Base-by-base conservation (phyloP, 1,140 invertebrate species). In the Drosophila pseudoobscura region DNA sequence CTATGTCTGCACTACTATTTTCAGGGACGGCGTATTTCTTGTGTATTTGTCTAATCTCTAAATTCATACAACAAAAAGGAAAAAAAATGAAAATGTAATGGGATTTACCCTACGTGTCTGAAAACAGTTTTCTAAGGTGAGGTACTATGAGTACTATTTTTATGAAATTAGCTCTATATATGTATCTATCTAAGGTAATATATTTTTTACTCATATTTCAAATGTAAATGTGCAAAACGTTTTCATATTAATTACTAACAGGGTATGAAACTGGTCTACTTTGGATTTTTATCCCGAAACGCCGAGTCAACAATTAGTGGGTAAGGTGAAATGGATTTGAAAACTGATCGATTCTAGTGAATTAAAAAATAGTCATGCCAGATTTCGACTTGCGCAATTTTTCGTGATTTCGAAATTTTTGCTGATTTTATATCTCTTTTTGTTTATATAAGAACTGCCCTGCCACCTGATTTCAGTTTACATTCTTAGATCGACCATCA, bases 401-500 rank as follows among this genome's bases (percentile, higher is more conserved):
- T 31, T 29, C 22, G 50, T 41, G 43, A 29, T 6, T 46, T 60
- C 8, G 22, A 2, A 31, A 49, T 73, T 72, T 84, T 78, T 62
- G 80, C 80, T 85, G 78, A 82, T 62, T 29, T 43, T 20, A 45
- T 64, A 6, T 22, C 8, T 17, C 13, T 51, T 74, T 70, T 39
- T 51, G 17, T 60, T 39, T 62, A 78, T 85, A 85, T 78, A 85
- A 85, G 65, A 70, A 61, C 24, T 9, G 8, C 15, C 1, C 15
- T 20, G 43, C 24, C 5, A 11, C 3, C 2, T 24, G 13, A 5
- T 61, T 26, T 9, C 46, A 82, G 75, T 87, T 60, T 54, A 31
- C 22, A 49, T 26, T 49, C 22, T 15, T 5, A n/a, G n/a, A 75
- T 53, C 60, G 46, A 53, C 3, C 24, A 15, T 24, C 35, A 15